Base-by-base conservation (phyloP, 2,113 vertebrate genomes). In the Barbus barbus region DNA sequence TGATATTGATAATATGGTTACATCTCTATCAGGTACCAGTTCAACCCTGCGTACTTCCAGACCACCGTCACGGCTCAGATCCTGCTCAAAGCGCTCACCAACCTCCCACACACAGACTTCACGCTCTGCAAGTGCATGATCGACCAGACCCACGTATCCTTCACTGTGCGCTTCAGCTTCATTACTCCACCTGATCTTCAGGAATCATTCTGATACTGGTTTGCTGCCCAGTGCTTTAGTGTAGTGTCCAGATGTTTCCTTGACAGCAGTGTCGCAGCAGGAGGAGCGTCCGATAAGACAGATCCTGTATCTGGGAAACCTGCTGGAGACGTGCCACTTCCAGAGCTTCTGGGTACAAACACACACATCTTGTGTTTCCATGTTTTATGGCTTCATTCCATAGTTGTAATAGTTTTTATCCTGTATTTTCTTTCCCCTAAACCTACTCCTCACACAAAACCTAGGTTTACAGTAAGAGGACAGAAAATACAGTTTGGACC, bases 101-200 rank as follows among this genome's bases (percentile, higher is more conserved):
- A 98, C 90, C 93, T 99, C 1, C 97, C 97, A 0, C 97, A 98
- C 94, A 99, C 97, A 0, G 97, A 99, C 94, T 99, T 99, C 93
- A 98, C 97, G 0, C 94, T 98, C 38, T 98, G 97, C 94, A 99
- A 98, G 89, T 98, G 97, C 84, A 97, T 99, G 97, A 98, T 98
- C 0, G 97, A 99, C 91, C 97, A 98, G 88, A 94, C 96, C 1
- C 97, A 96, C 4, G 97, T 97, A 98, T 97, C 96, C 95, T 93
- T 92, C 90, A 20, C 20, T 2, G 53, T 22, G 51, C 51, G 6
- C 51, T 20, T n/a, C n/a, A n/a, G n/a, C n/a, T n/a, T 22, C 18
- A 53, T 48, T 48, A 1, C 46, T 48, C 3, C 38, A 14, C 44
- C 0, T 4, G 44, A 13, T 46, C 44, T 13, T 51, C 48, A 51